Base-by-base conservation (phyloP, 2,113 vertebrate species). In the Callipepla californica region DNA sequence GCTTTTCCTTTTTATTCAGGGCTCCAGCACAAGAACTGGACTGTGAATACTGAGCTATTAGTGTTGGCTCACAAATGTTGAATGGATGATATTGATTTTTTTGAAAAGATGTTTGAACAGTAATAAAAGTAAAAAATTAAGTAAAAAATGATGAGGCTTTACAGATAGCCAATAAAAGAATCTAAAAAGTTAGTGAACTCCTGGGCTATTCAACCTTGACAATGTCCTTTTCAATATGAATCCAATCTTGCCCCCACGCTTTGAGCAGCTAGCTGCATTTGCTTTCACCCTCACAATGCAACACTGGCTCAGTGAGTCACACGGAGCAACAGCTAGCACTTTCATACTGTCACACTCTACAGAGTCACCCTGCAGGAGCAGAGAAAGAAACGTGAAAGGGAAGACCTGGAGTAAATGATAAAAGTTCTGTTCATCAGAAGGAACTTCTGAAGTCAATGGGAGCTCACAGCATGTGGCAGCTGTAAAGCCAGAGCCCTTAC, bases 41-140 rank as follows among this genome's bases (percentile, higher is more conserved):
- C 44, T 82, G 55, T 87, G 84, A 92, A 61, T 91, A 63, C 78
- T 70, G 57, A 59, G 63, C 63, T 91, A 18, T 86, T 95, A 91
- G 62, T 80, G 63, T 42, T 87, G 67, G 50, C 75, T 94, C 50
- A 67, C 89, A 83, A 89, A 80, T 30, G 34, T 44, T 85, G 85
- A 89, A 75, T 68, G 80, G 79, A 81, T 59, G 20, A 34, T 85
- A 96, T 72, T 90, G 93, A 91, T 96, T 94, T 95, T 91, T 91
- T 68, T 83, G 16, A 85, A 83, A 92, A 88, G 61, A 59, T 78
- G 53, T 88, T 87, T 94, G 82, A 94, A 58, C 47, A 68, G 68
- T 78, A 92, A 91, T 73, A 93, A 92, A 89, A 93, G 82, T 72
- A 85, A 94, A 93, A 91, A 90, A 82, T 69, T 73, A 86, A 68